Evolutionary conservation across 2,113 vertebrate genomes (phyloP).

Genomic region (Tretioscincus oriximinensis): DNA sequence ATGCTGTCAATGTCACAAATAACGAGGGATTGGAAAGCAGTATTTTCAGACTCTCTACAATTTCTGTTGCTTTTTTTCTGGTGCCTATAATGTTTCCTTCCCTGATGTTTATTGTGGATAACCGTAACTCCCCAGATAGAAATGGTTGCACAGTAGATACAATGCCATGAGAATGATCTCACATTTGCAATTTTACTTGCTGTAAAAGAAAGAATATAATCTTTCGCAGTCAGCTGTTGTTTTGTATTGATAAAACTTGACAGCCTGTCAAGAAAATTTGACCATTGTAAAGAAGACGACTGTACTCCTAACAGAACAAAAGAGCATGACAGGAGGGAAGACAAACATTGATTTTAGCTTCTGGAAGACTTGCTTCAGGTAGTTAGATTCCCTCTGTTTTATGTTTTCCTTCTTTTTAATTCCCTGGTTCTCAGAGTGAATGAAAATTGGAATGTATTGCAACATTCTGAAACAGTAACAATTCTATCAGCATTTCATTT

Average conservation of each 20-base stretch:
- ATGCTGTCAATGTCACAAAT: too few species aligned
- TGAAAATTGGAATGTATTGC: rapidly evolving
- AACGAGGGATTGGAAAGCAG: too few species aligned
- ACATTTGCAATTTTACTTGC: conserved; percentile 11
- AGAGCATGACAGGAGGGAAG: background rate
- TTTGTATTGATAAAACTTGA: conserved; percentile 43
- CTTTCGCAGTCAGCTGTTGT: conserved; percentile 44
- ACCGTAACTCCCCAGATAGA: background rate
- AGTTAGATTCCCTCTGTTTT: background rate
- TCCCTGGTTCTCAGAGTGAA: conserved; percentile 14
- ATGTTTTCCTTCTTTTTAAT: background rate
- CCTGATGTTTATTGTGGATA: background rate
- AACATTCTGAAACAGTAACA: background rate
- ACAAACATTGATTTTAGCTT: conserved; percentile 20
- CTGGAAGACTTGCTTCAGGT: background rate
- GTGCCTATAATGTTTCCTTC: too few species aligned
- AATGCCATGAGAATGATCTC: conserved; percentile 45
- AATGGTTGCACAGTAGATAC: too few species aligned
- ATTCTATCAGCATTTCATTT: conserved; percentile 4
- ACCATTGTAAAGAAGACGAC: conserved; percentile 29
- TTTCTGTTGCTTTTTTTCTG: too few species aligned
- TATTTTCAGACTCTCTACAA: too few species aligned
- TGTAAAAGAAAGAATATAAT: conserved; percentile 11
- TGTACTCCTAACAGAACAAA: conserved; percentile 31
- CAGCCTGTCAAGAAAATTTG: conserved; percentile 48